Conservation (phyloP, 1,140 invertebrate species). For the Latrodectus geometricus region DNA sequence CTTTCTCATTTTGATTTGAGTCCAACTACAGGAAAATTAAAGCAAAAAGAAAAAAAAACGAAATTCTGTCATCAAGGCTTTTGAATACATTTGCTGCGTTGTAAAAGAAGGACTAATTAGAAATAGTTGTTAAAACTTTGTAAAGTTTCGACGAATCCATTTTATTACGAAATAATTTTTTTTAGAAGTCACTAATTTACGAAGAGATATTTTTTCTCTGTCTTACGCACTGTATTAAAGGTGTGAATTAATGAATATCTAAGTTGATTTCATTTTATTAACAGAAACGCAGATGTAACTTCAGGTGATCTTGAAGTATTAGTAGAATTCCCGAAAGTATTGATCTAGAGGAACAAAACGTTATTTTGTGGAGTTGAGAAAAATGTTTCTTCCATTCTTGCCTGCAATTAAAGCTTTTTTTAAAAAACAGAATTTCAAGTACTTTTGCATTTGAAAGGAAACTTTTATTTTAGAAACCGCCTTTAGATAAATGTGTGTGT, state of each 20-base stretch:
- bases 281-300: slow-evolving; percentile 6
- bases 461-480: neutral
- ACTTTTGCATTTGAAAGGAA: neutral
- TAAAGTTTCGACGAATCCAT: slow-evolving; percentile 7
- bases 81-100: neutral
- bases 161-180: neutral
- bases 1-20: neutral
- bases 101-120: slow-evolving; percentile 12
- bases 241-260: slow-evolving; percentile 18
- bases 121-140: slow-evolving; percentile 7
- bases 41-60: neutral
- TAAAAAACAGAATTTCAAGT: neutral
- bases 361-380: neutral
- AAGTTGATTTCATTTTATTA: slow-evolving; percentile 15
- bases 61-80: too few species aligned
- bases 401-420: neutral
- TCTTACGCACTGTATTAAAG: neutral
- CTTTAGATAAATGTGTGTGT: too few species aligned
- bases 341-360: slow-evolving; percentile 1
- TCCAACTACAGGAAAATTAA: neutral
- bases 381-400: neutral
- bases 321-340: neutral
- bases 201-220: neutral
- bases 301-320: slow-evolving; percentile 14
- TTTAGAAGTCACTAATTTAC: neutral